phyloP scores from a whole-genome alignment of 2,888 invertebrate genomes.

The Cataglyphis livida region DNA sequence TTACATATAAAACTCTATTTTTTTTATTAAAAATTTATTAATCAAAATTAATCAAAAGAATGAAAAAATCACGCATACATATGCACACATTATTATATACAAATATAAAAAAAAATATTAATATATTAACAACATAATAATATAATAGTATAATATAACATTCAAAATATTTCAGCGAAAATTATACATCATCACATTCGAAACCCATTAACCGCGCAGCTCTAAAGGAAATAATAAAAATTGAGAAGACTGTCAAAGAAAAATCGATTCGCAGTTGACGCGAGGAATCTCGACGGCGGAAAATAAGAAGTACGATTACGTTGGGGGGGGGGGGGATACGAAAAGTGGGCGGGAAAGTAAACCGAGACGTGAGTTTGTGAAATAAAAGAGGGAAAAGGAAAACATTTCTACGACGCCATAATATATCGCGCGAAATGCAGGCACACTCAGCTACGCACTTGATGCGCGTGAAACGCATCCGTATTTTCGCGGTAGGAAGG shows the following conservation, averaged over 20 bases:
- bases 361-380: constrained; percentile 26
- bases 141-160: not conserved
- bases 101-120: not conserved
- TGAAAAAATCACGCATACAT: not conserved
- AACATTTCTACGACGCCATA: not conserved
- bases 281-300: not conserved
- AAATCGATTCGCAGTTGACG: not conserved
- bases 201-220: not conserved
- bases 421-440: constrained; percentile 19
- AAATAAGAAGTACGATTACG: not conserved
- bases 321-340: no score
- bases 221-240: not conserved
- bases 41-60: not conserved
- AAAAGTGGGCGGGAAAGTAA: not conserved
- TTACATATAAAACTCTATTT: not conserved
- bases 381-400: not conserved
- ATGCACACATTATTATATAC: not conserved
- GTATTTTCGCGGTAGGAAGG: not conserved
- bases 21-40: not conserved
- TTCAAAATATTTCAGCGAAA: not conserved
- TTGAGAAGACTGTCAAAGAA: not conserved
- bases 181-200: not conserved
- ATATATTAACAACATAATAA: not conserved
- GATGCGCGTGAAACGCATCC: constrained; percentile 58
- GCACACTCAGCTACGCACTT: constrained; percentile 2